Conservation (phyloP, 2,888 invertebrate genomes). For the Eudemis profundana region DNA sequence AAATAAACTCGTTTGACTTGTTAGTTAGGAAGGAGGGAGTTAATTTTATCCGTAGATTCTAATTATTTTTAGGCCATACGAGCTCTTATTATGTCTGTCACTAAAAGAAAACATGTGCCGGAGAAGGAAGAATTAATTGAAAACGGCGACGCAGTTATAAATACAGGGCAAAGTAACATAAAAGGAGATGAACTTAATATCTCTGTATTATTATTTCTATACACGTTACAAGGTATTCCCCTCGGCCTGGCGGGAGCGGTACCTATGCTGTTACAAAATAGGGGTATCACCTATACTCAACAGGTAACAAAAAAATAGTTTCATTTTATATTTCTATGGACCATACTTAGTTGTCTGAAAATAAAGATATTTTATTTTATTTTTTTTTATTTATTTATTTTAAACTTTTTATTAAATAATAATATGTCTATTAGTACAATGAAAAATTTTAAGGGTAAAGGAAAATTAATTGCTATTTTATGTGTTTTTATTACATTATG, state of each 20-base stretch:
- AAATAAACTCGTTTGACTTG: slow-evolving; percentile 66
- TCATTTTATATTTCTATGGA: background rate
- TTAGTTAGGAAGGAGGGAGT: slow-evolving; percentile 60
- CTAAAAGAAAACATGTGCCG: slow-evolving; percentile 71
- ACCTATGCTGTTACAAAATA: slow-evolving; percentile 97
- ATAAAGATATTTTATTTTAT: too few species aligned
- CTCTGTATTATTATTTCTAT: slow-evolving; percentile 94
- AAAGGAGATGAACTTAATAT: slow-evolving; percentile 93
- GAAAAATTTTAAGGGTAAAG: background rate
- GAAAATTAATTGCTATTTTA: background rate
- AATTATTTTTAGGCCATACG: slow-evolving; percentile 66
- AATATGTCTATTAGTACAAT: background rate
- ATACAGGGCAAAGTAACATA: slow-evolving; percentile 76
- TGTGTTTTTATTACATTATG: background rate
- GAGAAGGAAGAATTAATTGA: slow-evolving; percentile 77
- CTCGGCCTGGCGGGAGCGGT: slow-evolving; percentile 97
- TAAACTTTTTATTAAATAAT: too few species aligned
- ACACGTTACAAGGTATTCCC: slow-evolving; percentile 97
- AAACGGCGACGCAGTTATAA: slow-evolving; percentile 67
- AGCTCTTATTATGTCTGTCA: slow-evolving; percentile 72
- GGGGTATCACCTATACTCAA: slow-evolving; percentile 96
- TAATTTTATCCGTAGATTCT: slow-evolving; percentile 42
- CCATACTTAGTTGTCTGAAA: too few species aligned
- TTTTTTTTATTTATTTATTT: too few species aligned
- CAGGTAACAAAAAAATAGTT: slow-evolving; percentile 84